phyloP scores from a whole-genome alignment of 2,888 invertebrate genomes.

The Plutella xylostella region DNA sequence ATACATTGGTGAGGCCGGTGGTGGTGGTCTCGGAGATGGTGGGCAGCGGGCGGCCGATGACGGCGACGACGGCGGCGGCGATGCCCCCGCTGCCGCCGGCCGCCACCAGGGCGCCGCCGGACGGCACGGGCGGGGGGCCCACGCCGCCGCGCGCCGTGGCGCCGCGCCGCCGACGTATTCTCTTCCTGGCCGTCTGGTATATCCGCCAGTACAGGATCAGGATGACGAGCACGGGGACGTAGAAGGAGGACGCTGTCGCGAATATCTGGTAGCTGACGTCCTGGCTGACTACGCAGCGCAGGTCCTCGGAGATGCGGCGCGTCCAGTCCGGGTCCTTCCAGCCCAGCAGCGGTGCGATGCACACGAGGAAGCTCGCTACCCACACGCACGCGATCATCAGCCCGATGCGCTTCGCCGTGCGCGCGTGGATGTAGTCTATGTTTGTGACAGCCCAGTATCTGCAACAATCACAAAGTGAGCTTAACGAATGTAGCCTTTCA shows the following conservation, averaged over 20 bases:
- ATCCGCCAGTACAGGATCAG: constrained; percentile 92
- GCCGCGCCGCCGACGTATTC: constrained; percentile 80
- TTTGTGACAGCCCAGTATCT: constrained; percentile 94
- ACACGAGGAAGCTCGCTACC: constrained; percentile 85
- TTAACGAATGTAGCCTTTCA: no score
- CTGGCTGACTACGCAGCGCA: constrained; percentile 85
- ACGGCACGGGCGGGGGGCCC: constrained; percentile 59
- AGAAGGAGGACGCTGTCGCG: constrained; percentile 92
- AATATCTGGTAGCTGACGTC: constrained; percentile 88
- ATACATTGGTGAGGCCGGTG: constrained; percentile 79
- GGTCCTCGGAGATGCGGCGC: constrained; percentile 70
- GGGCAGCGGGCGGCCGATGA: constrained; percentile 77
- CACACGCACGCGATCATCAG: constrained; percentile 87
- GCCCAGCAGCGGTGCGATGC: constrained; percentile 88
- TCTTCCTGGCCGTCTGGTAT: constrained; percentile 88
- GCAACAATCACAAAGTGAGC: constrained; percentile 16
- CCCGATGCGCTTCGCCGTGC: constrained; percentile 81
- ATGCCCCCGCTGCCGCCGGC: constrained; percentile 79
- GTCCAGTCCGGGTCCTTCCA: constrained; percentile 79
- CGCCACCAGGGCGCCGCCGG: constrained; percentile 73
- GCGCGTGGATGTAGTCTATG: constrained; percentile 88
- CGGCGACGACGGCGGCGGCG: constrained; percentile 79
- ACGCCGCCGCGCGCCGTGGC: constrained; percentile 63
- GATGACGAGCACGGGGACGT: constrained; percentile 88
- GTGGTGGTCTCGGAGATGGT: constrained; percentile 79